Evolutionary conservation across 2,797 vertebrate species (phyloP).

Genomic region (Labeo calbasu): DNA sequence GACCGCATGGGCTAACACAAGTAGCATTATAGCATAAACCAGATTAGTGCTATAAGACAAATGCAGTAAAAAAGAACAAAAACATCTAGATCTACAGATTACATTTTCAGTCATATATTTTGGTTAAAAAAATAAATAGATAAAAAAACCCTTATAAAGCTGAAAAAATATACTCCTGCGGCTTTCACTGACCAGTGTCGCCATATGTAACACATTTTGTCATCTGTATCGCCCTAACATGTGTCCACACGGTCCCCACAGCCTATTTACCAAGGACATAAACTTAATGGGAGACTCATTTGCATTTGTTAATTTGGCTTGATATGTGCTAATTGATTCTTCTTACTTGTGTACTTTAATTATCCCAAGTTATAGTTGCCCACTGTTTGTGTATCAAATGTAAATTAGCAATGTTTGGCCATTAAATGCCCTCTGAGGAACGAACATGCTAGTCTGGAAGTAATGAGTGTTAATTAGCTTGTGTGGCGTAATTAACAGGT

Average conservation of each 20-base stretch:
- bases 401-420: slow-evolving; percentile 77
- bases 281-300: slow-evolving; percentile 77
- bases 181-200: slow-evolving; percentile 27
- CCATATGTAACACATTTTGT: slow-evolving; percentile 53
- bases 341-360: slow-evolving; percentile 76
- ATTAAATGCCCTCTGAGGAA: slow-evolving; percentile 82
- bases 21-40: not conserved
- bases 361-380: slow-evolving; percentile 66
- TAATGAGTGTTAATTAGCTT: slow-evolving; percentile 90
- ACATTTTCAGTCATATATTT: not conserved
- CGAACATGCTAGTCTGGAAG: slow-evolving; percentile 75
- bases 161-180: not conserved
- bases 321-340: slow-evolving; percentile 88
- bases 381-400: slow-evolving; percentile 65
- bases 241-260: slow-evolving; percentile 69
- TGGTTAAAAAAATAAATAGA: not conserved
- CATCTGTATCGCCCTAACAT: slow-evolving; percentile 63
- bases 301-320: slow-evolving; percentile 87
- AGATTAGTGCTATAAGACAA: not conserved
- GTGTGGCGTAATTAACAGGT: slow-evolving; percentile 66
- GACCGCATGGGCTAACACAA: slow-evolving; percentile 10
- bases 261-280: slow-evolving; percentile 76
- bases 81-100: not conserved
- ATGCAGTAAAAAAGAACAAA: not conserved
- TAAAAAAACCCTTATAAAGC: not conserved